Evolutionary conservation across 2,113 vertebrate species (phyloP).

Genomic region (Sakesphorus luctuosus): DNA sequence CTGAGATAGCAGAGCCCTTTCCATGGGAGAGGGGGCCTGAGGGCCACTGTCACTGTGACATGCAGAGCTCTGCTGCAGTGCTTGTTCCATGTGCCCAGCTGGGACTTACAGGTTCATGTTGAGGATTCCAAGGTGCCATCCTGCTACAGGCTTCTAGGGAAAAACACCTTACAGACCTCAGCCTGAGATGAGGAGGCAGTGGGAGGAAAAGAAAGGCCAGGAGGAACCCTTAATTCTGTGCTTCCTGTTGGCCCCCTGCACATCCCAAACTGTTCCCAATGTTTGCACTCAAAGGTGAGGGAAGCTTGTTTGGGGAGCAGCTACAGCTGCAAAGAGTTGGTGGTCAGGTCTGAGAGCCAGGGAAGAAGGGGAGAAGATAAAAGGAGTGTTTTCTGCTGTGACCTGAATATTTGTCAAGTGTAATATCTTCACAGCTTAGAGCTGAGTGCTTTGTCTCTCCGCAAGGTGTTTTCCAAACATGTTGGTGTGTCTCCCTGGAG

Average conservation of each 20-base stretch:
- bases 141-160: background rate
- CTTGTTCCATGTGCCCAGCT: fast-evolving
- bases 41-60: fast-evolving
- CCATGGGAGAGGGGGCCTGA: background rate
- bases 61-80: background rate
- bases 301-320: background rate
- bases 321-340: background rate
- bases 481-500: background rate
- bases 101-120: background rate
- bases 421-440: background rate
- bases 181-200: background rate
- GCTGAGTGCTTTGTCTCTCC: background rate
- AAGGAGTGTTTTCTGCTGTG: background rate
- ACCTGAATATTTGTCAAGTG: background rate
- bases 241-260: background rate
- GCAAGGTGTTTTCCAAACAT: background rate
- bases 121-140: background rate
- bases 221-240: background rate
- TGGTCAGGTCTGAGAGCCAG: background rate
- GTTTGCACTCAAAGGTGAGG: background rate
- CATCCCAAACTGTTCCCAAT: fast-evolving
- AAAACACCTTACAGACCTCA: background rate
- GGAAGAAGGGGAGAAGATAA: background rate
- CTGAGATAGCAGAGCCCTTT: background rate
- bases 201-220: background rate